Percentiles rank a stretch among this genome's conserved stretches.
Conservation (phyloP, 1,140 invertebrate genomes). For the Eurosta solidaginis region DNA sequence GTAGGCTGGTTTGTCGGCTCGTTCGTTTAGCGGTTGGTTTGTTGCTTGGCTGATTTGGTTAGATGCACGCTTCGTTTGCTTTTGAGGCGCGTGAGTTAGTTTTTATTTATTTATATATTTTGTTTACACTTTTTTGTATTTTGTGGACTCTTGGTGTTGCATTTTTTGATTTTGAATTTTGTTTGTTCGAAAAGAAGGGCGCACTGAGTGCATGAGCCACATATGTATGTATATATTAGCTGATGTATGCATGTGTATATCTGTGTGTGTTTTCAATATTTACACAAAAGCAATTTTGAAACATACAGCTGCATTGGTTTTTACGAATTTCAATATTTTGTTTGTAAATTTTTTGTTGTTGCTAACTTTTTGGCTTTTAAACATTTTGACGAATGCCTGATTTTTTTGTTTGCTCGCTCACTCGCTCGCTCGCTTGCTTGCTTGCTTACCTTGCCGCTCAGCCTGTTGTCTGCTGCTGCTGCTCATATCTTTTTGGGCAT, state of each 20-base stretch:
- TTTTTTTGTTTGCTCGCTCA: not conserved
- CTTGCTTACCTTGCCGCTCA: slow-evolving; percentile 8
- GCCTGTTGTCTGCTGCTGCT: not conserved
- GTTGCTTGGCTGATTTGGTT: not conserved
- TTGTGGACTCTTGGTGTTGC: no score
- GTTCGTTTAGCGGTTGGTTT: not conserved
- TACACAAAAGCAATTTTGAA: no score
- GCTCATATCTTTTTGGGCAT: not conserved
- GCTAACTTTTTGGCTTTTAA: not conserved
- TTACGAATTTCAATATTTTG: no score
- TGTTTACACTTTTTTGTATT: not conserved
- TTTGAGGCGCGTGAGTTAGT: not conserved
- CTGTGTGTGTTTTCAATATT: no score
- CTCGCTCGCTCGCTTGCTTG: no score
- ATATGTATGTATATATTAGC: no score
- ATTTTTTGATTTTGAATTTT: not conserved
- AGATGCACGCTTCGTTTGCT: not conserved
- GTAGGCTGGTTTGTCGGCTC: not conserved
- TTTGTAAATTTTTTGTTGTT: no score
- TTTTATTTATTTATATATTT: no score
- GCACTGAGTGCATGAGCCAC: no score
- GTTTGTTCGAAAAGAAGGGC: no score
- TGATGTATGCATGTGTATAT: no score
- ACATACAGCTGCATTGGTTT: no score
- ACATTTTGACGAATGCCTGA: not conserved